Evolutionary conservation across 2,797 vertebrate genomes (phyloP).

Genomic region (Passerculus sandwichensis): DNA sequence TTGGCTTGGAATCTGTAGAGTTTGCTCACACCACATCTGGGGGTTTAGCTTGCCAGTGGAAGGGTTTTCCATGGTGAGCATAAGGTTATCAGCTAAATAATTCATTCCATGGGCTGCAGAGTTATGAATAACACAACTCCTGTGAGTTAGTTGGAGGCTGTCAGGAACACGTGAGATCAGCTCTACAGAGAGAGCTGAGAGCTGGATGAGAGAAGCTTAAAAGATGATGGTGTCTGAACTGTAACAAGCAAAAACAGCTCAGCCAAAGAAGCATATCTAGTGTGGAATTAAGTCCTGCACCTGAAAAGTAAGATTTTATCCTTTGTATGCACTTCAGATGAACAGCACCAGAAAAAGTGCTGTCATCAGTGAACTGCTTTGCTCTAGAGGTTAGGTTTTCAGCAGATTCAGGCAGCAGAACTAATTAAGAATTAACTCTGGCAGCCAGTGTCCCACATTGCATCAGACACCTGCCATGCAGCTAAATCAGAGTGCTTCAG

Average conservation of each 20-base stretch:
- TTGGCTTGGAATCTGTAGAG: not conserved
- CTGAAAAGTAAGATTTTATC: constrained; percentile 27
- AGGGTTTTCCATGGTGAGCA: not conserved
- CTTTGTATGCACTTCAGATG: not conserved
- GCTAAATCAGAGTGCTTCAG: not conserved
- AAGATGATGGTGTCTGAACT: not conserved
- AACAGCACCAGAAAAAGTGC: constrained; percentile 33
- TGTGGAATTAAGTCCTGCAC: constrained; percentile 17
- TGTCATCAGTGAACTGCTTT: constrained; percentile 42
- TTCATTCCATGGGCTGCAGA: not conserved
- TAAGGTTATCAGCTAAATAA: constrained; percentile 32
- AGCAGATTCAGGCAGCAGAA: constrained; percentile 49
- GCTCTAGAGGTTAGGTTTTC: constrained; percentile 48
- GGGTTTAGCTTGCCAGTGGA: not conserved
- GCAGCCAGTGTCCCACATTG: constrained; percentile 16
- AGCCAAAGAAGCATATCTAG: not conserved
- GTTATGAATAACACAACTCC: not conserved
- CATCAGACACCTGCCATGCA: not conserved
- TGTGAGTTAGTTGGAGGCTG: not conserved
- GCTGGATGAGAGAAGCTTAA: not conserved
- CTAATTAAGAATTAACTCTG: constrained; percentile 59
- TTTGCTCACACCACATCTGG: not conserved
- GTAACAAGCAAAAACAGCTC: not conserved
- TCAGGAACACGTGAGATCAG: constrained; percentile 1
- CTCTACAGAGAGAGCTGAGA: not conserved